Evolutionary conservation across 2,888 invertebrate genomes (phyloP), one percentile per base, ranked within the genome.

Genomic region (Spodoptera littoralis): DNA sequence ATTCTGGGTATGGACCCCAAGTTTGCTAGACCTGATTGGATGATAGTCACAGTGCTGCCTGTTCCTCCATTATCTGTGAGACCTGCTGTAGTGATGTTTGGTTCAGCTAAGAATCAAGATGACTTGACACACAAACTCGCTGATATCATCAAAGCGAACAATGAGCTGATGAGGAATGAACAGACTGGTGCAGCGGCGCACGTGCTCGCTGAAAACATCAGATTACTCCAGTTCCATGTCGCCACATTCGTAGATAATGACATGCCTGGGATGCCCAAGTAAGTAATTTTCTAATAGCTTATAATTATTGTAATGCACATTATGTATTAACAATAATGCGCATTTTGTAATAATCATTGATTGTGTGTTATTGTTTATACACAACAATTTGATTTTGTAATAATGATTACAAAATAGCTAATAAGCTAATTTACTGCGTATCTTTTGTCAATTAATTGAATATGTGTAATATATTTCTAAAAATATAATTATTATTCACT

Each of bases 81-180:
- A 73, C 99, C 99, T 0, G 99, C 99, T 57, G 99, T 99, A 5
- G 98, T 99, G 9, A 99, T 99, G 98, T 98, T 98, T 91, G 99
- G 99, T n/a, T 98, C 99, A 0, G 99, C 99, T 0, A 97, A 98
- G 88, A 99, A 99, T 96, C 97, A 99, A 94, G 99, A 99, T 87
- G 99, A 99, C 96, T 96, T 99, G 83, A 99, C 99, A 0, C 99
- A 99, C 92, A 99, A 99, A 93, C 95, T 99, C 60, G 97, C 99
- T 0, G 99, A 99, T 84, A 99, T 99, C 47, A 98, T 99, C 60
- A 99, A 99, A 95, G 96, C 98, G 0, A 99, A 99, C 89, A 99
- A 99, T 90, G 99, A 99, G 89, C 91, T 99, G 64, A 96, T 97
- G 84, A 96, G 98, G 78, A 99, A 99, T 90, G 99, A 99, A 91